Evolutionary conservation across 1,140 invertebrate species (phyloP).

Genomic region (Lerema accius): DNA sequence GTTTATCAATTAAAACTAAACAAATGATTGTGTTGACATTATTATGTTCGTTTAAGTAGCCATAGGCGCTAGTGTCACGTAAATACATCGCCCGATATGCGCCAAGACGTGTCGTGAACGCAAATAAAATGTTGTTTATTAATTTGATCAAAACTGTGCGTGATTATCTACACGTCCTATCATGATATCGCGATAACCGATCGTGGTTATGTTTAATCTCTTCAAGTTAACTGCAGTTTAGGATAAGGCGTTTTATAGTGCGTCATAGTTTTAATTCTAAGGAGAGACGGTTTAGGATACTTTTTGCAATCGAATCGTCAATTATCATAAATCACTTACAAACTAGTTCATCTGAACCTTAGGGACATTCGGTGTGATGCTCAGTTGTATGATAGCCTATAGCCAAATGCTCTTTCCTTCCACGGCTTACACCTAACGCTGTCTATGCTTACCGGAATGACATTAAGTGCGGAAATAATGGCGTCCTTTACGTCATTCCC

Average conservation of each 20-base stretch:
- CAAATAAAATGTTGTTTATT: conserved; percentile 12
- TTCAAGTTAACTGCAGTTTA: background rate
- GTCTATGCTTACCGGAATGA: no score
- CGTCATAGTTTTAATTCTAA: background rate
- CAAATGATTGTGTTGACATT: conserved; percentile 1
- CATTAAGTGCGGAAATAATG: no score
- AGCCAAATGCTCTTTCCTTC: no score
- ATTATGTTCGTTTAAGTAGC: conserved; percentile 6
- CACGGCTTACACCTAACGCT: no score
- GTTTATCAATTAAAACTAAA: no score
- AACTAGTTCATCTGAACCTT: no score
- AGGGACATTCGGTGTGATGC: no score
- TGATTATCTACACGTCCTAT: background rate
- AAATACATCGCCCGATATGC: background rate
- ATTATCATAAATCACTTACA: no score
- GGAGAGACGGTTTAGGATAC: no score
- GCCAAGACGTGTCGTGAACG: background rate
- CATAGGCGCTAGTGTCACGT: conserved; percentile 10
- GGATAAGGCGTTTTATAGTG: background rate
- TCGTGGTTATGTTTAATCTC: background rate
- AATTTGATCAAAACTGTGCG: conserved; percentile 1
- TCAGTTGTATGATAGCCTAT: no score
- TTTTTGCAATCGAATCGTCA: background rate
- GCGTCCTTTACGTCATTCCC: no score
- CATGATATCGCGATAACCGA: background rate